Evolutionary conservation across 1,140 invertebrate genomes (phyloP), one percentile per base, ranked within the genome.

Genomic region (Achroia grisella): DNA sequence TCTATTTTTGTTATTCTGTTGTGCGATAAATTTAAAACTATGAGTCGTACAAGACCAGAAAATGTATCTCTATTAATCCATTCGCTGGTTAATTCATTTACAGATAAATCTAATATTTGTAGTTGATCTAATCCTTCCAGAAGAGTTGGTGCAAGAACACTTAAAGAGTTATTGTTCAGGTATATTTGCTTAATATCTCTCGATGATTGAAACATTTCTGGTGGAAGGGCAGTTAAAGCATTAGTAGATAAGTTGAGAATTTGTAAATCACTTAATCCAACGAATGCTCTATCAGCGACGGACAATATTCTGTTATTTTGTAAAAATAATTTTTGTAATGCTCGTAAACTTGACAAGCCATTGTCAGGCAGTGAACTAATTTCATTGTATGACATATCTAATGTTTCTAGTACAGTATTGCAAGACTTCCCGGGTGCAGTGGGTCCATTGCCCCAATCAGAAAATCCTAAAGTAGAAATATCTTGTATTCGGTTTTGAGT

Each of bases 1-100:
- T 94, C 92, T 54, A 96, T 90, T 57, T 90, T 89, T 1, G 89
- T 90, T 34, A 96, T 87, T 57, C 88, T 87, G 74, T 96, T 96
- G 70, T 91, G 87, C 0, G 91, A 91, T 44, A 96, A 81, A 74
- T 95, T 93, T 28, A 96, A 82, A 10, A 93, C 89, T 10, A 94
- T 90, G 1, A 96, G 86, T 32, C 91, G 88, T 1, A 91, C 89
- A 10, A 95, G 84, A 27, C 91, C 91, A 1, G 91, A 89, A 76
- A 96, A 95, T 11, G 93, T 94, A 53, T 95, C 93, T 42, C 91
- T 87, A 48, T 94, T 93, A 4, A 93, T 91, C 93, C 91, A 96
- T 42, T 89, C 90, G 70, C 89, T 93, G 9, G 91, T 92, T 23
- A 97, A 83, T 59, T 92, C 89, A 75, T 97, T 96, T 32, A 87